Conservation (phyloP, 2,888 invertebrate species). For the Eustalomyia histrio region DNA sequence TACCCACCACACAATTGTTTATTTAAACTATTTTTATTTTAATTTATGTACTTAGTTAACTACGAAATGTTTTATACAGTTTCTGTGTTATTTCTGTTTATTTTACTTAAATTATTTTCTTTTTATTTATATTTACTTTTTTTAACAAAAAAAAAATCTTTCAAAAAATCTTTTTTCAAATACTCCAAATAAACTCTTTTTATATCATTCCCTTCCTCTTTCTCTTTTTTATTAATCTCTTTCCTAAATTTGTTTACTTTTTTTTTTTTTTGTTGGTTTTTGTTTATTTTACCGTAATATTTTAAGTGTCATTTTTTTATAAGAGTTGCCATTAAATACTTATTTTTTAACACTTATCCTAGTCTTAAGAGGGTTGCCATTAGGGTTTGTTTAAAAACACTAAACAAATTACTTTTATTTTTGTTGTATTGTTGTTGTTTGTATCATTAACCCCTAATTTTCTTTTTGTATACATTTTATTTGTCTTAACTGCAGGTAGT, state of each 20-base stretch:
- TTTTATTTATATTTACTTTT: constrained; percentile 28
- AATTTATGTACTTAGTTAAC: constrained; percentile 23
- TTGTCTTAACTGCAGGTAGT: constrained; percentile 31
- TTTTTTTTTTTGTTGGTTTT: constrained; percentile 24
- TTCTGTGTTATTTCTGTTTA: neutral
- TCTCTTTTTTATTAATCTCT: neutral
- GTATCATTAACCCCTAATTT: constrained; percentile 46
- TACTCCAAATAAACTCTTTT: neutral
- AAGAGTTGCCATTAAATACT: constrained; percentile 17
- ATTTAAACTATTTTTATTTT: constrained; percentile 46
- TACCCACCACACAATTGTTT: constrained; percentile 26
- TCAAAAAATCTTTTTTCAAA: neutral
- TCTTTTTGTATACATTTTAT: neutral
- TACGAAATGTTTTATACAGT: constrained; percentile 7
- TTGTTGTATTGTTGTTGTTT: constrained; percentile 13
- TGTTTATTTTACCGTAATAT: constrained; percentile 46
- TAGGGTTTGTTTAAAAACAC: constrained; percentile 8
- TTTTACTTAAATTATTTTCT: neutral
- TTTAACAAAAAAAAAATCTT: neutral
- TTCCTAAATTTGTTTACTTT: constrained; percentile 48
- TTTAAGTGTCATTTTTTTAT: constrained; percentile 21
- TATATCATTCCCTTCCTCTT: neutral
- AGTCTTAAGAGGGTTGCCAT: constrained; percentile 2
- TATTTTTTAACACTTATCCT: constrained; percentile 3
- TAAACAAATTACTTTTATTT: constrained; percentile 31